Evolutionary conservation across 2,797 vertebrate genomes (phyloP).

Genomic region (Cetoscarus ocellatus): DNA sequence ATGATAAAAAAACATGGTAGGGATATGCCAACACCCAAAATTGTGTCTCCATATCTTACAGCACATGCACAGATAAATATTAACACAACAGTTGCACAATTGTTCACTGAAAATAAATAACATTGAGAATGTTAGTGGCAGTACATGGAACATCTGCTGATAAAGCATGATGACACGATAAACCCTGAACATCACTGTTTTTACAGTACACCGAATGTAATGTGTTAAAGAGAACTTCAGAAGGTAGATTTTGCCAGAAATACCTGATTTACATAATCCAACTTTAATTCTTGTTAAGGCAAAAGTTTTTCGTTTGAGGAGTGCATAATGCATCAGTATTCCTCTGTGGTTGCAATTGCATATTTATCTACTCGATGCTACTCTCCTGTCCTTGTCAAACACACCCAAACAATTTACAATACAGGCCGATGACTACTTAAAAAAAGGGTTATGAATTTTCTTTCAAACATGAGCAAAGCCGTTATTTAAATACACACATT

Average conservation of each 20-base stretch:
- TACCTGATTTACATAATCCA: slow-evolving; percentile 81
- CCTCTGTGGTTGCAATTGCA: slow-evolving; percentile 65
- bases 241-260: slow-evolving; percentile 83
- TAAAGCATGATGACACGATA: slow-evolving; percentile 45
- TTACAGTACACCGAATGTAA: slow-evolving; percentile 78
- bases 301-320: slow-evolving; percentile 78
- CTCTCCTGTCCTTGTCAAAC: slow-evolving; percentile 59
- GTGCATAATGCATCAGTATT: slow-evolving; percentile 82
- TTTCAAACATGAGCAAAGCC: slow-evolving; percentile 43
- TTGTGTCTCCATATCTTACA: slow-evolving; percentile 21
- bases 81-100: background rate
- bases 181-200: slow-evolving; percentile 67
- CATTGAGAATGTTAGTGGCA: slow-evolving; percentile 13
- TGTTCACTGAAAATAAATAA: background rate
- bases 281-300: slow-evolving; percentile 79
- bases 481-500: slow-evolving; percentile 38
- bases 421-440: slow-evolving; percentile 34
- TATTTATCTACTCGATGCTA: slow-evolving; percentile 74
- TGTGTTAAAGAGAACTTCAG: slow-evolving; percentile 68
- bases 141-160: slow-evolving; percentile 69
- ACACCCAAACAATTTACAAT: slow-evolving; percentile 56
- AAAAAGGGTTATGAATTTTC: slow-evolving; percentile 16
- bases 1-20: slow-evolving; percentile 49
- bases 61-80: slow-evolving; percentile 6
- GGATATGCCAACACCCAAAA: slow-evolving; percentile 27